These are phyloP conservation scores for Congeria kusceri DNA, from an alignment of 2,888 invertebrate genomes.

Conservation along the genomic window DNA sequence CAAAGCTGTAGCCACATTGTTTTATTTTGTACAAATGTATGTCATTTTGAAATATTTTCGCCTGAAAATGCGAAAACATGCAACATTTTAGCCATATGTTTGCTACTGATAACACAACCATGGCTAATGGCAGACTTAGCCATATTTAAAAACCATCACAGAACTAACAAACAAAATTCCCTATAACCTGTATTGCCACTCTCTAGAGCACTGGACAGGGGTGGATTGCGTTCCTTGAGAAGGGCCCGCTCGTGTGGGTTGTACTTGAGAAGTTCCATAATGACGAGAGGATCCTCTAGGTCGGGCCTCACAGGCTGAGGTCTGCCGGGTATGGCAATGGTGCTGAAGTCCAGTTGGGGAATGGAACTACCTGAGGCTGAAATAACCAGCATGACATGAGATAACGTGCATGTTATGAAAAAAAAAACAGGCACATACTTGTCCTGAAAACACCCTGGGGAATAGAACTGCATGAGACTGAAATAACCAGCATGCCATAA, in stretches of 20 bases:
- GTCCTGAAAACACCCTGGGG: no score
- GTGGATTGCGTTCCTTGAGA: conserved; percentile 96
- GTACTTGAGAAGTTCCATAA: conserved; percentile 86
- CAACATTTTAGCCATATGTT: no score
- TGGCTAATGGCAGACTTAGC: no score
- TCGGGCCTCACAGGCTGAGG: conserved; percentile 49
- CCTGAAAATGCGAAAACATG: no score
- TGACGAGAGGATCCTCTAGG: conserved; percentile 77
- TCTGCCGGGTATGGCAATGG: conserved; percentile 90
- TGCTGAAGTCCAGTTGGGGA: conserved; percentile 92
- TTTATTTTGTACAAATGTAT: no score
- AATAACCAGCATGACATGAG: not conserved
- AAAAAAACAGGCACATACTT: not conserved
- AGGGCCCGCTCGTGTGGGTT: conserved; percentile 96
- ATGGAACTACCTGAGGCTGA: conserved; percentile 46
- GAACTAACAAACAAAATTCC: no score
- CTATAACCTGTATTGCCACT: conserved; percentile 92
- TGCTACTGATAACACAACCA: no score
- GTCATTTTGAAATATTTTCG: no score
- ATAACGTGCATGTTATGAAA: not conserved
- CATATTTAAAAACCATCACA: no score
- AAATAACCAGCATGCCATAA: no score
- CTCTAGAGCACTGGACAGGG: conserved; percentile 95
- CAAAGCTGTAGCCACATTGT: no score
- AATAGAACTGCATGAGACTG: no score